Evolutionary conservation across 2,113 vertebrate genomes (phyloP).

Genomic region (Athene noctua): DNA sequence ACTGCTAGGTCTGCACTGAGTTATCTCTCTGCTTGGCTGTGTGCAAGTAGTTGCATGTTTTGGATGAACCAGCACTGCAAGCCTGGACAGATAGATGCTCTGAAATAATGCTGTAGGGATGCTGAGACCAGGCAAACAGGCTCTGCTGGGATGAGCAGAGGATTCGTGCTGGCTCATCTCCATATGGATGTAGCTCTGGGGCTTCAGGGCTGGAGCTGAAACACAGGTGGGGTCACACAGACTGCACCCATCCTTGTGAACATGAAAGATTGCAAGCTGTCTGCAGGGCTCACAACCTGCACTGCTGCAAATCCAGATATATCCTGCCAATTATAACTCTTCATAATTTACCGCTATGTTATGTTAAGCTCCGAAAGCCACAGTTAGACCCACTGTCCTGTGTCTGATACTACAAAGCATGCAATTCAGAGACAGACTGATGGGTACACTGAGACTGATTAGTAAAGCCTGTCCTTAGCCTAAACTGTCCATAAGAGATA

Average conservation of each 20-base stretch:
- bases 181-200: background rate
- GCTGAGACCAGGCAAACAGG: background rate
- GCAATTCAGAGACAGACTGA: background rate
- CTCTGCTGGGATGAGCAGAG: background rate
- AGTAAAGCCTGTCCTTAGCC: background rate
- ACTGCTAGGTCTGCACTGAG: background rate
- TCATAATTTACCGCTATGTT: background rate
- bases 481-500: background rate
- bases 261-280: background rate
- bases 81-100: background rate
- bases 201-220: background rate
- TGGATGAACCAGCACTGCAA: background rate
- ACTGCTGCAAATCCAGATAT: background rate
- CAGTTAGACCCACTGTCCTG: background rate
- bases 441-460: background rate
- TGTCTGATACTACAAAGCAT: accelerated
- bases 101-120: background rate
- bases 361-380: background rate
- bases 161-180: background rate
- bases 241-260: background rate
- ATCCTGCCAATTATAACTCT: background rate
- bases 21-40: background rate
- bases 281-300: background rate
- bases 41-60: background rate
- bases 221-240: background rate